phyloP scores from a whole-genome alignment of 2,888 invertebrate genomes.

The Synergus japonicus region DNA sequence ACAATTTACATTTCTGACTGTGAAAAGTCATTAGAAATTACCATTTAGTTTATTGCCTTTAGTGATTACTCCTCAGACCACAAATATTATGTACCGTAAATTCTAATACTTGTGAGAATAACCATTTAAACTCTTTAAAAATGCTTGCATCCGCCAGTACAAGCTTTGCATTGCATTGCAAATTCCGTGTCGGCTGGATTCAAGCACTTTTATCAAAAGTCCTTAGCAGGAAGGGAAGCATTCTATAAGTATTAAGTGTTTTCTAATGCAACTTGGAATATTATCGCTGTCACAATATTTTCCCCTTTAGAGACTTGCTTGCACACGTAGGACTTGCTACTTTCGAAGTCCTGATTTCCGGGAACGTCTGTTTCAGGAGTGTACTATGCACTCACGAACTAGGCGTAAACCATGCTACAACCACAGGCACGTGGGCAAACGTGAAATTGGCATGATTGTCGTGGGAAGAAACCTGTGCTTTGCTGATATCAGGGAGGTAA shows the following conservation, averaged over 20 bases:
- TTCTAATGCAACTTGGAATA: conserved; percentile 9
- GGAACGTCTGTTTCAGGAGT: conserved; percentile 7
- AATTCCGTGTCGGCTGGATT: neutral
- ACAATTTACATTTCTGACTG: neutral
- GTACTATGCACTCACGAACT: conserved; percentile 5
- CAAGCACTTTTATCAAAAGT: neutral
- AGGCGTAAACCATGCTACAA: conserved; percentile 16
- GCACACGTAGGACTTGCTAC: conserved; percentile 3
- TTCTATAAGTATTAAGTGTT: neutral
- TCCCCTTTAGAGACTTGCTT: neutral
- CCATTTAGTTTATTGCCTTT: neutral
- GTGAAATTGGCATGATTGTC: conserved; percentile 31
- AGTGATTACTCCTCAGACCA: neutral
- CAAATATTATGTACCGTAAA: conserved; percentile 1
- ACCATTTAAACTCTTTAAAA: neutral
- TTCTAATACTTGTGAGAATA: conserved; percentile 5
- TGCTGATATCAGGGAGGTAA: conserved; percentile 9
- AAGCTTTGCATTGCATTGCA: conserved; percentile 10
- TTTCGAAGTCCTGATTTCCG: conserved; percentile 20
- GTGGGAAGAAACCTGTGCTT: conserved; percentile 37
- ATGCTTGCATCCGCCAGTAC: neutral
- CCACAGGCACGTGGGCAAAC: conserved; percentile 33
- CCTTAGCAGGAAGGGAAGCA: neutral
- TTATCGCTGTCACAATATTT: conserved; percentile 27
- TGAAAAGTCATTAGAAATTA: conserved; percentile 9